Evolutionary conservation across 1,140 invertebrate genomes (phyloP), one percentile per base, ranked within the genome.

Genomic region (Drosophila prosaltans): DNA sequence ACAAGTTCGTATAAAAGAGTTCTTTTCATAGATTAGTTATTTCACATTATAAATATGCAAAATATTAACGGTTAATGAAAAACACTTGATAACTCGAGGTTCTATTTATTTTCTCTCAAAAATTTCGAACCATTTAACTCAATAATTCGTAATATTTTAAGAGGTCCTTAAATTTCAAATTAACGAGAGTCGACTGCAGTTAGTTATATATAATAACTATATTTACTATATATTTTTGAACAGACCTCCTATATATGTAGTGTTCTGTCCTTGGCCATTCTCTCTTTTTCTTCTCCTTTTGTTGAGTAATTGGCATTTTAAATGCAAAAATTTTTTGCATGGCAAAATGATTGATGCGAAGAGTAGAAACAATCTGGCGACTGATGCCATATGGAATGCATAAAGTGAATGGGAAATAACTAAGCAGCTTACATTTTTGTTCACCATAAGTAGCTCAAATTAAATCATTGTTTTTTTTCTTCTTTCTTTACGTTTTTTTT

Each of bases 391-490:
- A 40, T 75, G 43, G 45, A 71, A 39, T 63, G 58, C 45, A 51
- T 26, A 3, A 51, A 26, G 45, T 26, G 45, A 7, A 51, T 51
- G 45, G 7, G 28, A 32, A 41, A 65, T 48, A 71, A 74, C 84
- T 88, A 88, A 88, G 84, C 84, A 80, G 83, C 83, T 83, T 83
- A 83, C 67, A 66, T 30, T 51, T 64, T 51, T 64, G 58, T 72
- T 59, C 64, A 81, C 69, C 83, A 89, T 88, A 89, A 86, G 83
- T 78, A 88, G 82, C 82, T 69, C 36, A 88, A 88, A 88, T 86
- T 86, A 83, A 83, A 83, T 51, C n/a, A 26, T 51, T 82, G 81
- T 86, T 55, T 63, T 66, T 60, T 65, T 32, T 5, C 24, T 8
- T 36, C n/a, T 24, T 71, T 43, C 41, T 77, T 71, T 77, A 57